Percentiles rank a stretch among this genome's conserved stretches.
These are phyloP conservation scores for Sarcoramphus papa DNA, from an alignment of 2,797 vertebrate genomes.

Conservation along the genomic window DNA sequence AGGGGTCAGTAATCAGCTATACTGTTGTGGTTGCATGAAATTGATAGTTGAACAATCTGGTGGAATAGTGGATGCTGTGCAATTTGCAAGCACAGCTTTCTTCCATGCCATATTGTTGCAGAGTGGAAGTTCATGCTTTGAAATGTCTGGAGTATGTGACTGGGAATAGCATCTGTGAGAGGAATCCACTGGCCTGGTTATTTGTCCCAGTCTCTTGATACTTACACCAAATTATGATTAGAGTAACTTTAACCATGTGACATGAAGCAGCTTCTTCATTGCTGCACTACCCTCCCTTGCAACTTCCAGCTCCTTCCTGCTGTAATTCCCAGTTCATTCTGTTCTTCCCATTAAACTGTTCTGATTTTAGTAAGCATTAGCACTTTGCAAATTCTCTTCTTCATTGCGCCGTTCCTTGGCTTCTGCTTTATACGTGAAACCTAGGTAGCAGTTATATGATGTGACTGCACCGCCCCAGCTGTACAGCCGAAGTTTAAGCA, in stretches of 20 bases:
- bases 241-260: not conserved
- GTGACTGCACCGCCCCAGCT: not conserved
- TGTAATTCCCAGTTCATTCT: not conserved
- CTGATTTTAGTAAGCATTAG: not conserved
- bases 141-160: not conserved
- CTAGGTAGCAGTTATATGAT: not conserved
- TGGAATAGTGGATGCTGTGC: not conserved
- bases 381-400: not conserved
- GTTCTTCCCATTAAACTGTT: not conserved
- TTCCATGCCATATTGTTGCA: accelerated
- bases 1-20: not conserved
- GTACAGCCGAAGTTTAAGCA: not conserved
- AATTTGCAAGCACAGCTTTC: not conserved
- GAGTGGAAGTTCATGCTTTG: not conserved
- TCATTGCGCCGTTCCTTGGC: not conserved
- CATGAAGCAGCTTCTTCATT: not conserved
- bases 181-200: not conserved
- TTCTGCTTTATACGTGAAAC: not conserved
- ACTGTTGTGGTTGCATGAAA: not conserved
- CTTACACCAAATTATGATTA: not conserved
- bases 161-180: not conserved
- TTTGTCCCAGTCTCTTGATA: not conserved
- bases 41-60: not conserved
- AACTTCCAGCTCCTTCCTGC: not conserved
- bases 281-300: not conserved